Base-by-base conservation (phyloP, 2,113 vertebrate genomes). In the Callaeas wilsoni region DNA sequence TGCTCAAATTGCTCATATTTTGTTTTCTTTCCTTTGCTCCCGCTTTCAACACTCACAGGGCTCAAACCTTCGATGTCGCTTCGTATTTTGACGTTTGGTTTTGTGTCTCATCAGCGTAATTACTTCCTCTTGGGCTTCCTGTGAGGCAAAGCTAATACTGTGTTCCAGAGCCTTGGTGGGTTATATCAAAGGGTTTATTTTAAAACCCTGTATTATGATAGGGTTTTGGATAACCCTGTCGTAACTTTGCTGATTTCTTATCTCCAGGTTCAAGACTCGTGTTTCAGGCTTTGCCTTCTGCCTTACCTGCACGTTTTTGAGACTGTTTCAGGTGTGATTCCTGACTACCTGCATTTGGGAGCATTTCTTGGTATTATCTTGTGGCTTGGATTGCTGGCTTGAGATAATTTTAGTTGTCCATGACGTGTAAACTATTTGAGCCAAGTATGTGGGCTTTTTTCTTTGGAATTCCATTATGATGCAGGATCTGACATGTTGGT, bases 401-500 rank as follows among this genome's bases (percentile, higher is more conserved):
- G 47, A 52, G 59, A 26, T 41, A 53, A 30, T 73, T 82, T 44
- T 49, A 29, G 22, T 29, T 77, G 32, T 27, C 32, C 1, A 0
- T 49, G 32, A 55, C 33, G 46, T 23, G 22, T 60, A 20, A 90
- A 27, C 23, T 60, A 4, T 35, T 55, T 46, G 35, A 50, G 33
- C 41, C 17, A 9, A 53, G 29, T 26, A 12, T 23, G 53, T 23
- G 64, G 29, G 35, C 21, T 56, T 60, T 76, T 91, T 89, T 18
- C 22, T 80, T 76, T 0, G 0, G 49, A 55, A 26, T 23, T 78
- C 29, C 3, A 1, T 33, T 12, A 8, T 4, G 2, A 20, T 64
- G 49, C 18, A 26, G 16, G 25, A 59, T 64, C 16, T 82, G 39
- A 17, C 20, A 3, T 2, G 7, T 33, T 64, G 3, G 4, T 82